These are phyloP conservation scores for Lasaia peninsularis DNA, from an alignment of 1,140 invertebrate species.

Conservation along the genomic window DNA sequence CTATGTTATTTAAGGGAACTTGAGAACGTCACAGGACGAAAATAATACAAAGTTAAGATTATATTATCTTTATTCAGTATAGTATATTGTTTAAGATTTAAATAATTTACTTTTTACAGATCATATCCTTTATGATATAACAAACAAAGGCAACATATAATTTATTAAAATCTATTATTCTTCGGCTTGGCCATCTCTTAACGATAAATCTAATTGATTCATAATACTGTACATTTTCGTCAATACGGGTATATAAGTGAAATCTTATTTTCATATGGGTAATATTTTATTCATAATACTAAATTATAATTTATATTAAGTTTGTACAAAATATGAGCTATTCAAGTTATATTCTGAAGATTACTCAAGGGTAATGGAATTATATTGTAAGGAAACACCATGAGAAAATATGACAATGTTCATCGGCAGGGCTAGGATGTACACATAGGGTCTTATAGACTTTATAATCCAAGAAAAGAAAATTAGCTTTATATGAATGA, in stretches of 20 bases:
- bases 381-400: not conserved
- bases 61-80: conserved; percentile 4
- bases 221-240: not conserved
- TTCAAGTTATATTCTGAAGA: too few species aligned
- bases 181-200: conserved; percentile 2
- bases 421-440: too few species aligned
- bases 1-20: too few species aligned
- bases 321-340: not conserved
- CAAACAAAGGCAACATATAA: conserved; percentile 10
- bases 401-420: too few species aligned
- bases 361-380: too few species aligned
- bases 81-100: not conserved
- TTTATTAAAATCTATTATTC: conserved; percentile 2
- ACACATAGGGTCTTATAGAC: too few species aligned
- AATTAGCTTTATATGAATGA: too few species aligned
- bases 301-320: not conserved
- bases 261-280: not conserved
- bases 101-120: not conserved
- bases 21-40: too few species aligned
- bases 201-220: conserved; percentile 3
- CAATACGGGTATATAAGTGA: not conserved
- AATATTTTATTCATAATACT: not conserved
- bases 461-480: too few species aligned
- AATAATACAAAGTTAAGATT: not conserved
- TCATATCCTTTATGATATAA: not conserved